Base-by-base conservation (phyloP, 2,888 invertebrate genomes). In the Pollenia angustigena region DNA sequence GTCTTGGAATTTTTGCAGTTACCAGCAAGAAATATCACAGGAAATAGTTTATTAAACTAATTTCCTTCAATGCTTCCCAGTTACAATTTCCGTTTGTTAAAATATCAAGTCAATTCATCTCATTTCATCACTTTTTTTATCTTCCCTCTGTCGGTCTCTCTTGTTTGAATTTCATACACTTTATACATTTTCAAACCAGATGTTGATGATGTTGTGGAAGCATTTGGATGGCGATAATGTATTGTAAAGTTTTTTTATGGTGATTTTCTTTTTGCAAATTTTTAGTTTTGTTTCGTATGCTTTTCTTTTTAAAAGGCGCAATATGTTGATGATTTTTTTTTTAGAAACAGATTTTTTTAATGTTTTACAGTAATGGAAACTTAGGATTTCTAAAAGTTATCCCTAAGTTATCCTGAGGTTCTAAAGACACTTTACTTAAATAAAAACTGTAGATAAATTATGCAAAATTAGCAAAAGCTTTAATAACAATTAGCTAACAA, bases 11-110 rank as follows among this genome's bases (percentile, higher is more conserved):
- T 58, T 40, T 14, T n/a, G 0, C 14, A 32, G 7, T 23, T 10
- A 69, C 40, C 16, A 11, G 23, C n/a, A 52, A 23, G 42, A 42
- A 66, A 56, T 78, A 76, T 81, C 78, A 40, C 18, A 78, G 87
- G 85, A 87, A 85, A 82, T 87, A 85, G 81, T 85, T 82, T 87
- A 80, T 87, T 85, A 87, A 82, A 82, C 85, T 68, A 80, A 82
- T 85, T 87, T 87, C 85, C 87, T 50, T 81, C 54, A 85, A 75
- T 81, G 75, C 52, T 85, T 82, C 78, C 82, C 87, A 87, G 80
- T 85, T 79, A 87, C 85, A 85, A 85, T 85, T 82, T 87, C 82
- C 79, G 81, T 85, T 85, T 85, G 80, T 85, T 82, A 79, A 81
- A 78, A 80, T 66, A 79, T 74, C 79, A 68, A 68, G 62, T 71